These are phyloP conservation scores for Adelosebastes latens DNA, from an alignment of 2,797 vertebrate genomes.

Conservation along the genomic window DNA sequence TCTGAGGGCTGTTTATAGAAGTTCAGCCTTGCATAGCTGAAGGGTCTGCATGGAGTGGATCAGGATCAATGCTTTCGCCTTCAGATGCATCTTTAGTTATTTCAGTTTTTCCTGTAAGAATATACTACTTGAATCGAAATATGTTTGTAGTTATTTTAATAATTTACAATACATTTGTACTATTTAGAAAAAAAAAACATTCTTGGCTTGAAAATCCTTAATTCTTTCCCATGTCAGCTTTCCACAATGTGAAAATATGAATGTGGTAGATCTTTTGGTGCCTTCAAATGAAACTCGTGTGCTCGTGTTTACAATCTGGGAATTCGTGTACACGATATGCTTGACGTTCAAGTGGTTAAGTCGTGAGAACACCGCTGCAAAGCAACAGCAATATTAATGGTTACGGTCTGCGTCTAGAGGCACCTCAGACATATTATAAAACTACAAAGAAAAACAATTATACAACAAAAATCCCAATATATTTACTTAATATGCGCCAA, in stretches of 20 bases:
- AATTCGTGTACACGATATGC: too few species aligned
- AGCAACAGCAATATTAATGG: too few species aligned
- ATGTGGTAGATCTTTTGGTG: background rate
- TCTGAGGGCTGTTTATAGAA: background rate
- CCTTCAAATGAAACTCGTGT: too few species aligned
- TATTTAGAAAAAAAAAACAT: background rate
- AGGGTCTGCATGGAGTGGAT: background rate
- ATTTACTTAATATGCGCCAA: too few species aligned
- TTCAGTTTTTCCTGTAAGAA: background rate
- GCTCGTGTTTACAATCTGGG: too few species aligned
- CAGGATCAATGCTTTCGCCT: background rate
- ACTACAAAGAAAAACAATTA: too few species aligned
- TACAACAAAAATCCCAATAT: too few species aligned
- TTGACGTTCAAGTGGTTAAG: too few species aligned
- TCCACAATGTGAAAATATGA: background rate
- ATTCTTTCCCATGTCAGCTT: background rate
- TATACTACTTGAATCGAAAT: background rate
- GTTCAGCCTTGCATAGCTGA: background rate
- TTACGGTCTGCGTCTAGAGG: too few species aligned
- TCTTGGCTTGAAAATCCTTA: background rate
- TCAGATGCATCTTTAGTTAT: background rate
- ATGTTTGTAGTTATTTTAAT: background rate
- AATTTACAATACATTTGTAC: background rate
- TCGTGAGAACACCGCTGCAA: too few species aligned
- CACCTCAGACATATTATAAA: too few species aligned